phyloP scores from a whole-genome alignment of 1,140 invertebrate genomes.

The Manduca sexta region DNA sequence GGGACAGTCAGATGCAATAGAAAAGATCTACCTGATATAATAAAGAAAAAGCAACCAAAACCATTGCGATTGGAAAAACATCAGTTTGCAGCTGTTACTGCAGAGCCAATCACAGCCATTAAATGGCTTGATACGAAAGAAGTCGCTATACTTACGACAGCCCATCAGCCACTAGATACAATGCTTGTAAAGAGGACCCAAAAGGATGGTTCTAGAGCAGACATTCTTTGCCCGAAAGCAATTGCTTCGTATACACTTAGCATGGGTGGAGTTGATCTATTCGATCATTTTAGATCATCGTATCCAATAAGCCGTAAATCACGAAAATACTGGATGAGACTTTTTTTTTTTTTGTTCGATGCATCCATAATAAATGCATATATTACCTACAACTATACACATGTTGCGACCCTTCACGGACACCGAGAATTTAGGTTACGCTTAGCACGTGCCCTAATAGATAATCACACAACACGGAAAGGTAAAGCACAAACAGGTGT shows the following conservation, averaged over 20 bases:
- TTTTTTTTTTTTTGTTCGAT: constrained; percentile 18
- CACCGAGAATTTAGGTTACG: constrained; percentile 30
- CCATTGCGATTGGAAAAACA: constrained; percentile 5
- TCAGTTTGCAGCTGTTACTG: constrained; percentile 27
- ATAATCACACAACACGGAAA: constrained; percentile 21
- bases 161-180: constrained; percentile 26
- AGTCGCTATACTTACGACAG: constrained; percentile 31
- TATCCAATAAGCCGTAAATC: constrained; percentile 19
- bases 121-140: constrained; percentile 37
- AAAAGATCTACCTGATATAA: constrained; percentile 5
- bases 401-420: constrained; percentile 18
- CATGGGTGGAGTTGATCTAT: constrained; percentile 35
- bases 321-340: constrained; percentile 15
- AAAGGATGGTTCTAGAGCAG: constrained; percentile 26
- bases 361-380: constrained; percentile 30
- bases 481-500: constrained; percentile 10
- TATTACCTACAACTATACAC: constrained; percentile 30
- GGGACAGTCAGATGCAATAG: constrained; percentile 10
- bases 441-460: constrained; percentile 20
- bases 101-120: constrained; percentile 26
- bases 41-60: constrained; percentile 9
- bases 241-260: constrained; percentile 30
- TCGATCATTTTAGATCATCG: constrained; percentile 29
- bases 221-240: constrained; percentile 24
- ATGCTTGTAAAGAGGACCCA: constrained; percentile 30